Evolutionary conservation across 2,888 invertebrate genomes (phyloP).

Genomic region (Copidosoma aretas): DNA sequence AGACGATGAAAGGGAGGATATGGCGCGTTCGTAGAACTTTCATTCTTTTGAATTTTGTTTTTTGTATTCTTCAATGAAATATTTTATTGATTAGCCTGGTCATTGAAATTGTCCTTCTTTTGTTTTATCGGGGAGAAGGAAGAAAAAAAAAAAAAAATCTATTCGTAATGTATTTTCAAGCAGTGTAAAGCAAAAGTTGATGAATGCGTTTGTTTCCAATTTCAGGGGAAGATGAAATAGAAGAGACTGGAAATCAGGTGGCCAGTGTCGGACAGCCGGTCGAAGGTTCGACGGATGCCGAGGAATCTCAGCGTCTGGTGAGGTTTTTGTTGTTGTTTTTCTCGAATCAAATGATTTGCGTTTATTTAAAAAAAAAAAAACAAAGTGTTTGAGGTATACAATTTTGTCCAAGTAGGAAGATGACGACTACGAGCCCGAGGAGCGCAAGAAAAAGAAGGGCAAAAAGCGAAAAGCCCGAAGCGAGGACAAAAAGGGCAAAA

Average conservation of each 20-base stretch:
- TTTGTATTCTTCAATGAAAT: no score
- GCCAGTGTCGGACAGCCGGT: conserved; percentile 64
- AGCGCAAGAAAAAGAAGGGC: conserved; percentile 89
- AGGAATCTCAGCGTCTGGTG: conserved; percentile 65
- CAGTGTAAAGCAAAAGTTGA: no score
- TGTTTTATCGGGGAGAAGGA: no score
- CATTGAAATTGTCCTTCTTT: no score
- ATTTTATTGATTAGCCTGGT: no score
- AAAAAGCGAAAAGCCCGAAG: conserved; percentile 91
- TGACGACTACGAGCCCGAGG: conserved; percentile 87
- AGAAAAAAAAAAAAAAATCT: no score
- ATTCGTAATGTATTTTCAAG: no score
- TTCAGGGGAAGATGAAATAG: conserved; percentile 65
- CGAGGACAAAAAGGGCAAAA: conserved; percentile 90
- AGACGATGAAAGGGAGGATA: no score
- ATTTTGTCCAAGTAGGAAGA: conserved; percentile 73
- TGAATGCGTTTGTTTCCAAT: background rate
- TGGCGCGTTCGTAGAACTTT: no score
- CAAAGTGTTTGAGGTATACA: conserved; percentile 7
- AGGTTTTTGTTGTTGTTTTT: conserved; percentile 35
- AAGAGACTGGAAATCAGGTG: conserved; percentile 67
- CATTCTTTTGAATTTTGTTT: no score
- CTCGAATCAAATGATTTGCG: background rate
- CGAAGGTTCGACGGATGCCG: conserved; percentile 79
- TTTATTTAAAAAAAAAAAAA: conserved; percentile 13